Evolutionary conservation across 2,113 vertebrate species (phyloP).

Genomic region (Neodon shergylaensis): DNA sequence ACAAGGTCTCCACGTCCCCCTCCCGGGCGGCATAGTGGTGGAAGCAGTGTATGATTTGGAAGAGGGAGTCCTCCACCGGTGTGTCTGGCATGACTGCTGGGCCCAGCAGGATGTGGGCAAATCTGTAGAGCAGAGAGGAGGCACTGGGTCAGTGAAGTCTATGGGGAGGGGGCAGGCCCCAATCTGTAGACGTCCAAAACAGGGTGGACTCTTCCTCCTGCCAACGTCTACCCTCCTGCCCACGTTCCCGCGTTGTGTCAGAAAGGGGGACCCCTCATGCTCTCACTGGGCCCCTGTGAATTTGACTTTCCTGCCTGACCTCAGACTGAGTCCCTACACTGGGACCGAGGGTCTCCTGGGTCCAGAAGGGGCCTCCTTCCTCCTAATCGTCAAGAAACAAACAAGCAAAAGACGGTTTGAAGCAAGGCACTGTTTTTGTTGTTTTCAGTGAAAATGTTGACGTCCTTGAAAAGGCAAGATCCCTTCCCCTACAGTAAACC

Average conservation of each 20-base stretch:
- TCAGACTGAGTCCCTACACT: background rate
- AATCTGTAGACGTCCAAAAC: background rate
- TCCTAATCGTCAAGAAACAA: background rate
- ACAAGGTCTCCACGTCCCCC: conserved; percentile 82
- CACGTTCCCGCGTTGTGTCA: background rate
- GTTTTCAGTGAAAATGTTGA: background rate
- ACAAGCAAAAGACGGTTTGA: background rate
- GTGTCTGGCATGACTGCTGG: conserved; percentile 18
- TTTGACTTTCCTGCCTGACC: background rate
- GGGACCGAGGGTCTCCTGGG: no score
- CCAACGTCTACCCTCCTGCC: background rate
- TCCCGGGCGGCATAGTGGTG: conserved; percentile 78
- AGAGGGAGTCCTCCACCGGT: conserved; percentile 65
- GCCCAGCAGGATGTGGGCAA: accelerated
- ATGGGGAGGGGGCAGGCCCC: background rate
- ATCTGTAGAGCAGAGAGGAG: background rate
- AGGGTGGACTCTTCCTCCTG: background rate
- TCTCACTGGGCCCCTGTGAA: background rate
- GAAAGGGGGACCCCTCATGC: background rate
- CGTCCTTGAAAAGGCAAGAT: background rate
- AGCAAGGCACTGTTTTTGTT: background rate
- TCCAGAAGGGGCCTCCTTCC: no score
- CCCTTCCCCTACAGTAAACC: background rate
- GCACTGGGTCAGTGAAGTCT: background rate
- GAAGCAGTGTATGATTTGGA: conserved; percentile 82